Evolutionary conservation across 2,888 invertebrate genomes (phyloP).

Genomic region (Chrysolina americana): DNA sequence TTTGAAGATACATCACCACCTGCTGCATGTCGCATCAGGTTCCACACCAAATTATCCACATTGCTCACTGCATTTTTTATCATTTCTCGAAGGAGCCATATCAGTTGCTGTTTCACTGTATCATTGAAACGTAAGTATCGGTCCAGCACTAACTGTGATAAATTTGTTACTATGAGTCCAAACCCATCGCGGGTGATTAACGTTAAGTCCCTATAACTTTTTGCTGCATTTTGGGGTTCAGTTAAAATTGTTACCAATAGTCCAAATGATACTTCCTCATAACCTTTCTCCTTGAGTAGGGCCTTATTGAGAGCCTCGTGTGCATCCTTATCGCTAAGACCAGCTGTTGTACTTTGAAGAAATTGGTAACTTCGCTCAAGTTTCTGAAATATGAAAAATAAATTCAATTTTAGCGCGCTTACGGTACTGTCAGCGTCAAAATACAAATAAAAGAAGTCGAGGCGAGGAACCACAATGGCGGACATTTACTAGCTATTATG

Average conservation of each 20-base stretch:
- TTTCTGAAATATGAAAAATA: constrained; percentile 78
- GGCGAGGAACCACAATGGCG: constrained; percentile 71
- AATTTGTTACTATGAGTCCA: constrained; percentile 83
- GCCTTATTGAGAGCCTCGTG: constrained; percentile 93
- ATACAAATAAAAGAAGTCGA: constrained; percentile 66
- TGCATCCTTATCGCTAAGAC: constrained; percentile 93
- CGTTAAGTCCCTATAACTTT: constrained; percentile 93
- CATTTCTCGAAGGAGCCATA: constrained; percentile 94
- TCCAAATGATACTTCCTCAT: constrained; percentile 95
- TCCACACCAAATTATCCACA: constrained; percentile 92
- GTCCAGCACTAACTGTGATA: constrained; percentile 84
- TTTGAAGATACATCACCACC: constrained; percentile 92
- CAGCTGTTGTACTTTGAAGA: constrained; percentile 83
- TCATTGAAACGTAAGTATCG: constrained; percentile 91
- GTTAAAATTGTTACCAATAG: constrained; percentile 90
- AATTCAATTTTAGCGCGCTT: constrained; percentile 63
- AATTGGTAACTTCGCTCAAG: constrained; percentile 88
- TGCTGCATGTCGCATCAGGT: constrained; percentile 92
- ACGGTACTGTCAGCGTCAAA: constrained; percentile 62
- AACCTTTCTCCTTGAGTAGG: constrained; percentile 88
- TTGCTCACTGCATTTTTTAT: constrained; percentile 90
- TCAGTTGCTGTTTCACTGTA: constrained; percentile 83
- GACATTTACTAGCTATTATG: constrained; percentile 67
- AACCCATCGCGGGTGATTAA: constrained; percentile 92
- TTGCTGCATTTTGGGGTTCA: constrained; percentile 86